These are phyloP conservation scores for Sphaerophoria taeniata DNA, from an alignment of 2,888 invertebrate genomes.

Conservation along the genomic window DNA sequence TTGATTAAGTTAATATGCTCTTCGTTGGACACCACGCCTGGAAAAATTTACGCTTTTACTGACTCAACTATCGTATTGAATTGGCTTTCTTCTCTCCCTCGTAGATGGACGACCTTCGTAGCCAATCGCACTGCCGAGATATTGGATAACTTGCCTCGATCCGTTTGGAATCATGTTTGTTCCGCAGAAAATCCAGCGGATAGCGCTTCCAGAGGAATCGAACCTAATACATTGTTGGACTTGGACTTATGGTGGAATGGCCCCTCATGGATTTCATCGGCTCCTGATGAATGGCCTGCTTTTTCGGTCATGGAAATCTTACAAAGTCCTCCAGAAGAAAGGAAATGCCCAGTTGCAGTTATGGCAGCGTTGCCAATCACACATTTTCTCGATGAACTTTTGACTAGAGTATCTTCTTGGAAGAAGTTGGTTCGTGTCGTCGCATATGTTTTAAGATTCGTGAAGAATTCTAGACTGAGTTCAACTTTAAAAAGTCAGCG, in stretches of 20 bases:
- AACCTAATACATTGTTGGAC: not conserved
- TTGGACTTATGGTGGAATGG: not conserved
- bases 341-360: not conserved
- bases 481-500: not conserved
- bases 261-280: not conserved
- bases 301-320: not conserved
- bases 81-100: constrained; percentile 20
- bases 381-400: not conserved
- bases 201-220: constrained; percentile 9
- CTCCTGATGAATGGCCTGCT: not conserved
- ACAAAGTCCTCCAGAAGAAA: not conserved
- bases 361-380: not conserved
- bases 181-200: constrained; percentile 17
- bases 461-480: not conserved
- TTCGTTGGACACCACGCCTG: not conserved
- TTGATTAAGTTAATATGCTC: not conserved
- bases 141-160: constrained; percentile 6
- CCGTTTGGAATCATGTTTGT: constrained; percentile 12
- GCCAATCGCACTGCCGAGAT: constrained; percentile 15
- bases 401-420: constrained; percentile 27
- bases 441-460: not conserved
- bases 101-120: constrained; percentile 18
- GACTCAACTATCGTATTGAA: constrained; percentile 8
- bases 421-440: not conserved
- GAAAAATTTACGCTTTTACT: not conserved